phyloP scores from a whole-genome alignment of 2,113 vertebrate genomes.

The Bolborhynchus lineola region DNA sequence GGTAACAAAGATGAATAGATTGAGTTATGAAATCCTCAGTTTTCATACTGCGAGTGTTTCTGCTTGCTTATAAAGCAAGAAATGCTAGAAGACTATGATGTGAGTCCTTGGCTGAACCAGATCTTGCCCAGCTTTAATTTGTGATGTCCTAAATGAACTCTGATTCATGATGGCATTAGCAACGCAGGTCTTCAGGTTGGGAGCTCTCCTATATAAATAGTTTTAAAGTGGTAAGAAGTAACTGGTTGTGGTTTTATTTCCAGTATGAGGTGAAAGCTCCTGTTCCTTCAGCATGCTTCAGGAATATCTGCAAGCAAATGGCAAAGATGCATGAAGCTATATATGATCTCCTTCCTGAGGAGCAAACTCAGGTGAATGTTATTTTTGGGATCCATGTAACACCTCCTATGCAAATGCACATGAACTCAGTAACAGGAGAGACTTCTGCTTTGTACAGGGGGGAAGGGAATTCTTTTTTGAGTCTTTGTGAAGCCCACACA shows the following conservation, averaged over 20 bases:
- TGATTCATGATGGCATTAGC: not conserved
- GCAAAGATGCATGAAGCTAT: conserved; percentile 99
- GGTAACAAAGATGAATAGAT: not conserved
- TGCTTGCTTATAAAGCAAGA: not conserved
- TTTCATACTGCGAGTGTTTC: not conserved
- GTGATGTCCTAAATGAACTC: not conserved
- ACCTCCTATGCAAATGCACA: not conserved
- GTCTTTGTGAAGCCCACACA: not conserved
- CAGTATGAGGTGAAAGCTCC: conserved; percentile 99
- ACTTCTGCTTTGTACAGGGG: not conserved
- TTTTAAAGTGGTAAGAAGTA: not conserved
- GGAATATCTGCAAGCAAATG: conserved; percentile 96
- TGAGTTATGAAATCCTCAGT: not conserved
- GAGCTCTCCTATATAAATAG: not conserved
- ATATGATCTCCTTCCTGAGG: conserved; percentile 90
- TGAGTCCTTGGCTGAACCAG: not conserved
- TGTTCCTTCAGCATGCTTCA: conserved; percentile 93
- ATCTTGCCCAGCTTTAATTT: not conserved
- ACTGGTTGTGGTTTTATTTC: conserved; percentile 3
- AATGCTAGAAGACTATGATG: not conserved
- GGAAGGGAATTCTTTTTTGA: not conserved
- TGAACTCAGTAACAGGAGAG: not conserved
- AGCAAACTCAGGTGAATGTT: conserved; percentile 88
- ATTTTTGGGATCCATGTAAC: not conserved
- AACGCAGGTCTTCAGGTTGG: not conserved